phyloP scores from a whole-genome alignment of 2,113 vertebrate genomes.

The Menura novaehollandiae region DNA sequence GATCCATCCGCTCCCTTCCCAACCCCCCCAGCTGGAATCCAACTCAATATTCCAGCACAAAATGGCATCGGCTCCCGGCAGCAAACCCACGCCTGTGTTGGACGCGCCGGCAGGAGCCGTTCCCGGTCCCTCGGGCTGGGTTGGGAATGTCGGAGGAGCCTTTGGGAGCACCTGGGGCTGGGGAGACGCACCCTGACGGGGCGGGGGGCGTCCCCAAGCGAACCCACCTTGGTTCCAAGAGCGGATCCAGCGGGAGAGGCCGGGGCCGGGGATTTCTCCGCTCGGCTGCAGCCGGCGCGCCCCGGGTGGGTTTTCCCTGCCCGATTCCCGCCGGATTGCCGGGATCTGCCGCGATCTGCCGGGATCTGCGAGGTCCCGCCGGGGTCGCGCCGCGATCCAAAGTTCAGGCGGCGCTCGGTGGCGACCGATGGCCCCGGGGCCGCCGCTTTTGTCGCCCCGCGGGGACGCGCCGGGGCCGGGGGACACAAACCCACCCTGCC shows the following conservation, averaged over 20 bases:
- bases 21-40: not conserved
- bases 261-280: not conserved
- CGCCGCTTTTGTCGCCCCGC: no score
- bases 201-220: not conserved
- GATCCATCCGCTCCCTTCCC: not conserved
- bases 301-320: not conserved
- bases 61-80: not conserved
- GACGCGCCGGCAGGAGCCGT: not conserved
- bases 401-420: no score
- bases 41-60: not conserved
- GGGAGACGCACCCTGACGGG: not conserved
- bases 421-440: no score
- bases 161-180: not conserved
- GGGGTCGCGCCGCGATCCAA: no score
- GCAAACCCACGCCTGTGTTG: not conserved
- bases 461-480: not conserved
- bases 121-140: not conserved
- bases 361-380: no score
- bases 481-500: not conserved
- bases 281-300: not conserved
- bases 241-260: not conserved
- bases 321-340: not conserved
- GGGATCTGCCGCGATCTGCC: not conserved
- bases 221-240: not conserved
- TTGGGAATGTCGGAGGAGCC: not conserved